Base-by-base conservation (phyloP, 2,888 invertebrate genomes). In the Xestia rhomboidea region DNA sequence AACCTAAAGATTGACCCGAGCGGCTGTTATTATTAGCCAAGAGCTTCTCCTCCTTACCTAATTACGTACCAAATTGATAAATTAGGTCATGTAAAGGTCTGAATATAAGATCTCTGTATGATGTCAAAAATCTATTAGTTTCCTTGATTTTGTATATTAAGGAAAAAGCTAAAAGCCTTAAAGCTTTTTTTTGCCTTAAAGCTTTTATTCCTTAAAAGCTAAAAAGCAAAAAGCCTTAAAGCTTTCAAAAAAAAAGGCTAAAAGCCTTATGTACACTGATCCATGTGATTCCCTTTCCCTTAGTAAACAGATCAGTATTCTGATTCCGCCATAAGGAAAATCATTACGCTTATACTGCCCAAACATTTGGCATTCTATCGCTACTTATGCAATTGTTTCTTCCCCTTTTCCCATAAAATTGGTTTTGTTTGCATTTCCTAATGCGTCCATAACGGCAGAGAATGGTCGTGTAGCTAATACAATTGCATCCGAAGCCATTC, bases 371-470 rank as follows among this genome's bases (percentile, higher is more conserved):
- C 68, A 69, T 79, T 87, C 69, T 80, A 82, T 80, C 49, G 76
- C 68, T 81, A 78, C 76, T 70, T 67, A 38, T 68, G 46, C 79
- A 60, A 81, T 81, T 78, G 76, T 69, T 77, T 76, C 57, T 74
- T 75, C 70, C 83, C 67, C 80, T 75, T 78, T 70, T 46, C 44
- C 68, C 30, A 82, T 87, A 82, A 80, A 87, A 83, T 79, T 68
- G 75, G 71, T 83, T 85, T 85, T 83, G 81, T 87, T 83, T 83
- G 87, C 78, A 87, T 80, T 87, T 75, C 73, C 75, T 86, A 84
- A 84, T 80, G 79, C 67, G 46, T 51, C 68, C 41, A 41, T 79
- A 85, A 79, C 38, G 68, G 63, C 77, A 80, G 54, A 60, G 51
- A 82, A 82, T 76, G 75, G 75, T 77, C 60, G 64, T 82, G 72